These are phyloP conservation scores for Aphidius ervi DNA, from an alignment of 1,140 invertebrate genomes.

Conservation along the genomic window DNA sequence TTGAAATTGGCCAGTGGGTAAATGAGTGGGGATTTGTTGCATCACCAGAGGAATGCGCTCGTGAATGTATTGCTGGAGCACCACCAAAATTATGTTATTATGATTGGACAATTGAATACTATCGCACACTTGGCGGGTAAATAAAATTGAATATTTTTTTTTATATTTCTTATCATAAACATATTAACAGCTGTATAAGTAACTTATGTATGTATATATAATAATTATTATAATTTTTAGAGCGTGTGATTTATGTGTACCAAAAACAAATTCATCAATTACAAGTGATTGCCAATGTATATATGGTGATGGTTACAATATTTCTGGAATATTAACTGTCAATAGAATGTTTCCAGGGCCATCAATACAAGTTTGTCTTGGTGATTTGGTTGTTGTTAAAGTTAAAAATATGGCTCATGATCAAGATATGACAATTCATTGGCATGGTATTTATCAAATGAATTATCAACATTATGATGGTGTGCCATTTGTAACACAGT, in stretches of 20 bases:
- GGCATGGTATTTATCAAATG: constrained; percentile 80
- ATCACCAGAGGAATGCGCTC: constrained; percentile 69
- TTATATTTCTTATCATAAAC: neutral
- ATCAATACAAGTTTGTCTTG: constrained; percentile 80
- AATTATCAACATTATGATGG: constrained; percentile 86
- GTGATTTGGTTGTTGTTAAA: constrained; percentile 80
- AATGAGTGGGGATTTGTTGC: constrained; percentile 26
- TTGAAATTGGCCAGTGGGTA: too few relatives aligned
- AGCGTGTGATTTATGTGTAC: constrained; percentile 77
- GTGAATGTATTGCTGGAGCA: constrained; percentile 69
- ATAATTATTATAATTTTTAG: constrained; percentile 46
- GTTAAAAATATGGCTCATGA: constrained; percentile 78
- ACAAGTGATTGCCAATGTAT: constrained; percentile 78
- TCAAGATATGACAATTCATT: constrained; percentile 80
- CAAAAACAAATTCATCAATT: constrained; percentile 48
- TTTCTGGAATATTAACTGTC: constrained; percentile 67
- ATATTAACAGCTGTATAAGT: constrained; percentile 17
- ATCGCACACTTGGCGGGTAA: constrained; percentile 75
- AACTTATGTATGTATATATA: neutral
- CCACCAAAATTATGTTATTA: constrained; percentile 74
- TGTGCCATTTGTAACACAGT: constrained; percentile 85
- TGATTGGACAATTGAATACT: constrained; percentile 74
- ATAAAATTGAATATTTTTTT: neutral
- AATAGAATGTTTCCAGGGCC: constrained; percentile 85
- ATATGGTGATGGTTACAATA: constrained; percentile 73